Evolutionary conservation across 2,888 invertebrate species (phyloP).

Genomic region (Phyllotreta striolata): DNA sequence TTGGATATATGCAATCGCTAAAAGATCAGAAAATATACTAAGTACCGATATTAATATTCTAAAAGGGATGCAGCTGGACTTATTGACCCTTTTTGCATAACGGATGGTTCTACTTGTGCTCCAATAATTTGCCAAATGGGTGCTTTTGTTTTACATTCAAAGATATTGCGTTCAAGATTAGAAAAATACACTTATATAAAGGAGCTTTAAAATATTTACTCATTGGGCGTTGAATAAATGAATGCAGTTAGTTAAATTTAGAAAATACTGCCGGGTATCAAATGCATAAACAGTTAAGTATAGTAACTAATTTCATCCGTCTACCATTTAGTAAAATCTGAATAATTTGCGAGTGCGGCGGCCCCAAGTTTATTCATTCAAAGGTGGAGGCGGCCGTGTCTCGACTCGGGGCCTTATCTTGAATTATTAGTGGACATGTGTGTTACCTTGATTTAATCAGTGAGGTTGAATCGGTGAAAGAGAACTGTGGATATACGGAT

Average conservation of each 20-base stretch:
- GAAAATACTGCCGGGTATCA: too few relatives aligned
- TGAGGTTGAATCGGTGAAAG: slow-evolving; percentile 22
- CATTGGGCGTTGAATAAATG: too few relatives aligned
- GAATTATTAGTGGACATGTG: slow-evolving; percentile 31
- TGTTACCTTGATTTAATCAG: slow-evolving; percentile 30
- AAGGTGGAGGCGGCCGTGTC: slow-evolving; percentile 17
- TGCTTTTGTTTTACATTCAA: too few relatives aligned
- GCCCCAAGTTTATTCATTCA: slow-evolving; percentile 26
- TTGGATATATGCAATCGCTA: slow-evolving; percentile 25
- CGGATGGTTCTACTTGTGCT: slow-evolving; percentile 19
- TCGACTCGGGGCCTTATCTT: slow-evolving; percentile 19
- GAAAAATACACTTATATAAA: too few relatives aligned
- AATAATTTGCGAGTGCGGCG: slow-evolving; percentile 9
- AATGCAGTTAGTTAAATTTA: too few relatives aligned
- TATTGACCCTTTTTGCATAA: slow-evolving; percentile 26
- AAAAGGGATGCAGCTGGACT: slow-evolving; percentile 35
- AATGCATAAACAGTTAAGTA: background rate
- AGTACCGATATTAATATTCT: slow-evolving; percentile 38
- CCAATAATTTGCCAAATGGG: slow-evolving; percentile 17
- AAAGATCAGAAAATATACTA: slow-evolving; percentile 35
- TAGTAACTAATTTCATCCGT: slow-evolving; percentile 12
- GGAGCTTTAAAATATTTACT: too few relatives aligned
- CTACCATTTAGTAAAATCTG: slow-evolving; percentile 18
- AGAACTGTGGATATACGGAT: slow-evolving; percentile 10
- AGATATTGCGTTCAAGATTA: too few relatives aligned